phyloP scores from a whole-genome alignment of 2,113 vertebrate species.

The Scomber colias region DNA sequence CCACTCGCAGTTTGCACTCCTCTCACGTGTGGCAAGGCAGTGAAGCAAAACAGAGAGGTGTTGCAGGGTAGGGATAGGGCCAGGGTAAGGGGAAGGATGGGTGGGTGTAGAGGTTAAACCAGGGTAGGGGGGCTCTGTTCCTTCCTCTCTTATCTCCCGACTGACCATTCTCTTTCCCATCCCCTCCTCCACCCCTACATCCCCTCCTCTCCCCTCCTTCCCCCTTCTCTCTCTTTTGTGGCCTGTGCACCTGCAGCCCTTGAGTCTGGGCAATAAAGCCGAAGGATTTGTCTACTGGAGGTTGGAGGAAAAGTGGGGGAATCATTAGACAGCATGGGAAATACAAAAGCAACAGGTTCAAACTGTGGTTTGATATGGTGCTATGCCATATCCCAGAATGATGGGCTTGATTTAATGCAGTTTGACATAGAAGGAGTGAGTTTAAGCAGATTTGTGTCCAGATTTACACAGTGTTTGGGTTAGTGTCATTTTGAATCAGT shows the following conservation, averaged over 20 bases:
- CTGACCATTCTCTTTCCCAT: conserved; percentile 78
- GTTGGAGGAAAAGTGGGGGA: conserved; percentile 67
- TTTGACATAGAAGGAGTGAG: conserved; percentile 77
- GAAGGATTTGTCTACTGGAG: conserved; percentile 82
- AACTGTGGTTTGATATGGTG: conserved; percentile 66
- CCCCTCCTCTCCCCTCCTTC: not conserved
- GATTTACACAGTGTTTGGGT: conserved; percentile 79
- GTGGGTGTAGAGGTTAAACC: conserved; percentile 73
- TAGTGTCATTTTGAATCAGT: conserved; percentile 74
- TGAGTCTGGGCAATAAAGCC: conserved; percentile 83
- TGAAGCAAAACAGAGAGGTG: conserved; percentile 53
- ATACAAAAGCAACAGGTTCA: conserved; percentile 80
- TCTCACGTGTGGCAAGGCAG: conserved; percentile 58
- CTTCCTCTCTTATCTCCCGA: conserved; percentile 79
- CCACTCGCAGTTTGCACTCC: conserved; percentile 54
- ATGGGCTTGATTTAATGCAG: conserved; percentile 72
- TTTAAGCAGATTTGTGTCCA: conserved; percentile 81
- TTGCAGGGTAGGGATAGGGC: conserved; percentile 18
- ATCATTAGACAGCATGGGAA: conserved; percentile 66
- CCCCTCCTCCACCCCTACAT: conserved; percentile 49
- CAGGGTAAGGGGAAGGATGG: conserved; percentile 42
- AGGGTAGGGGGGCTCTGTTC: conserved; percentile 60
- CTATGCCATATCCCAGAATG: conserved; percentile 59
- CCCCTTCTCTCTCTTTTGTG: conserved; percentile 74
- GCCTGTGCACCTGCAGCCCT: conserved; percentile 83